These are phyloP conservation scores for Colius striatus DNA, from an alignment of 2,113 vertebrate genomes.

Conservation along the genomic window DNA sequence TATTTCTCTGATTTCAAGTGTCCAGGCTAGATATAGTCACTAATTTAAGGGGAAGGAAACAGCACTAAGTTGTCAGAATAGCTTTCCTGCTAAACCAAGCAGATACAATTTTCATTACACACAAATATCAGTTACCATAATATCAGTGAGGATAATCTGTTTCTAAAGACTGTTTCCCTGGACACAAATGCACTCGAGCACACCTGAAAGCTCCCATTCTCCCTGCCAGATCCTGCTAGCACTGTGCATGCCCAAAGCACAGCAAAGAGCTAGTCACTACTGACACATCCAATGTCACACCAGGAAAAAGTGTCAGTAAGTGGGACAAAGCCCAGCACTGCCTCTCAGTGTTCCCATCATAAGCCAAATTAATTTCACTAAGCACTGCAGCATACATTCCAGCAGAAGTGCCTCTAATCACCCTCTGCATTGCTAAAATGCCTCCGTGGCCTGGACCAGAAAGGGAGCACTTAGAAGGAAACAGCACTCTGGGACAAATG, in stretches of 20 bases:
- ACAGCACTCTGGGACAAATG: not conserved
- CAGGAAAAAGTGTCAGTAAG: not conserved
- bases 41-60: not conserved
- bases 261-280: not conserved
- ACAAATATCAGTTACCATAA: not conserved
- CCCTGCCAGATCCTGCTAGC: not conserved
- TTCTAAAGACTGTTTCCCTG: not conserved
- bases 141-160: not conserved
- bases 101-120: not conserved
- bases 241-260: not conserved
- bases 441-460: not conserved
- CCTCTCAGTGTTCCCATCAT: not conserved
- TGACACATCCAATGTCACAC: not conserved
- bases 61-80: not conserved
- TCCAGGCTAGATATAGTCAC: not conserved
- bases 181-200: not conserved
- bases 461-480: slow-evolving; percentile 6
- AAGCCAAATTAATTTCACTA: slow-evolving; percentile 41
- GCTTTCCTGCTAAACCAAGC: not conserved
- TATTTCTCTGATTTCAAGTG: not conserved
- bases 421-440: slow-evolving; percentile 50
- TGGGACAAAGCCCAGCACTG: not conserved
- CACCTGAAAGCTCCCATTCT: not conserved
- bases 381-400: slow-evolving; percentile 6
- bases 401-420: slow-evolving; percentile 48